Evolutionary conservation across 2,797 vertebrate genomes (phyloP).

Genomic region (Otolemur crassicaudatus): DNA sequence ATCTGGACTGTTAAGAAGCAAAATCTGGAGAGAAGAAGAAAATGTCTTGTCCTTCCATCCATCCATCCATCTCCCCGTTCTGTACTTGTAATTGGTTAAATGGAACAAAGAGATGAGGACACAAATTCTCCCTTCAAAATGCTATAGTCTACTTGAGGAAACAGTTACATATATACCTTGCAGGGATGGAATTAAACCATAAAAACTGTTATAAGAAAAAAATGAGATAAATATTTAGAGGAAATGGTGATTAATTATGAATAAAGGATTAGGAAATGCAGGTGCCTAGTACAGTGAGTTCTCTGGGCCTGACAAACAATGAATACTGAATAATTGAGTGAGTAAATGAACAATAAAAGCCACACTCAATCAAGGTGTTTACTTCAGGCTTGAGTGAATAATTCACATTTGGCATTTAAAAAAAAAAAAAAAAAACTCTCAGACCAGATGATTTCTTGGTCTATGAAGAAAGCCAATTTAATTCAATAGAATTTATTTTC

Average conservation of each 20-base stretch:
- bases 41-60: background rate
- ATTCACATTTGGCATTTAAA: background rate
- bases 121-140: background rate
- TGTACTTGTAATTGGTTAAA: background rate
- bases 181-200: background rate
- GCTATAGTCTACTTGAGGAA: background rate
- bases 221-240: background rate
- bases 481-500: constrained; percentile 18
- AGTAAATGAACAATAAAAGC: constrained; percentile 43
- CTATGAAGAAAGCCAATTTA: constrained; percentile 36
- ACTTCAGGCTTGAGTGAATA: constrained; percentile 48
- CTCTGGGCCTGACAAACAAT: background rate
- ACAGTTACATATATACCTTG: background rate
- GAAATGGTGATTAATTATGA: constrained; percentile 38
- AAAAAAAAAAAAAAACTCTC: background rate
- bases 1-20: background rate
- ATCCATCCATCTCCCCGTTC: background rate
- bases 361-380: background rate
- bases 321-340: constrained; percentile 37
- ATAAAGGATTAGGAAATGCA: background rate
- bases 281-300: background rate
- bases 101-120: background rate
- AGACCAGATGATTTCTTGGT: background rate
- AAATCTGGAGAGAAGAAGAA: background rate
- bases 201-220: background rate